Evolutionary conservation across 2,113 vertebrate species (phyloP), one percentile per base, ranked within the genome.

Genomic region (Actenoides hombroni): DNA sequence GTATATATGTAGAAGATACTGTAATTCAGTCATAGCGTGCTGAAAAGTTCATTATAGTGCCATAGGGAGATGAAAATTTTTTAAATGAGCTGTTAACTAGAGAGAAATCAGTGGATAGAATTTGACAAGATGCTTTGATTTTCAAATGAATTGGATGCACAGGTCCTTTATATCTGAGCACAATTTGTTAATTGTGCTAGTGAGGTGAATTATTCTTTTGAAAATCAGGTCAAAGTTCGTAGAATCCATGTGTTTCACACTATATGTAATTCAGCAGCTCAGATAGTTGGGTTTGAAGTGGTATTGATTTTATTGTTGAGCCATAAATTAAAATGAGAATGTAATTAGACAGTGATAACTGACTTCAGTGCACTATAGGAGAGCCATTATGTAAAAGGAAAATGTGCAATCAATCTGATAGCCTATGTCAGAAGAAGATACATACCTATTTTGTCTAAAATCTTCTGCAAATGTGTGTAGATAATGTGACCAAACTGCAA

Each of bases 241-340:
- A 59, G 77, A 92, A 83, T 88, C 77, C 57, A 73, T 49, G 8
- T 78, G 31, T 95, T 97, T 95, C 89, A 83, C 81, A 65, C 65
- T 92, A 13, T n/a, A 35, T 88, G 79, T 97, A 94, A 57, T 88
- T 97, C 91, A 95, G 96, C 90, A 33, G 15, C 85, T 96, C 88
- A 24, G 56, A 95, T 96, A 68, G 90, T 95, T 82, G 87, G 90
- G 81, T 83, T 76, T 97, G 93, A 86, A 96, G 95, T 93, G 96
- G 91, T 94, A 54, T 96, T 90, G 91, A 91, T 94, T 96, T 96
- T 97, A 86, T 95, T 97, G 96, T 98, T 97, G 98, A 98, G 98
- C 98, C 98, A 97, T 97, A 98, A 94, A 96, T 97, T 96, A 92
- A 94, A 70, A 94, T 60, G 93, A 97, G 96, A 97, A 97, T 97